Evolutionary conservation across 2,113 vertebrate species (phyloP).

Genomic region (Sturnus vulgaris): DNA sequence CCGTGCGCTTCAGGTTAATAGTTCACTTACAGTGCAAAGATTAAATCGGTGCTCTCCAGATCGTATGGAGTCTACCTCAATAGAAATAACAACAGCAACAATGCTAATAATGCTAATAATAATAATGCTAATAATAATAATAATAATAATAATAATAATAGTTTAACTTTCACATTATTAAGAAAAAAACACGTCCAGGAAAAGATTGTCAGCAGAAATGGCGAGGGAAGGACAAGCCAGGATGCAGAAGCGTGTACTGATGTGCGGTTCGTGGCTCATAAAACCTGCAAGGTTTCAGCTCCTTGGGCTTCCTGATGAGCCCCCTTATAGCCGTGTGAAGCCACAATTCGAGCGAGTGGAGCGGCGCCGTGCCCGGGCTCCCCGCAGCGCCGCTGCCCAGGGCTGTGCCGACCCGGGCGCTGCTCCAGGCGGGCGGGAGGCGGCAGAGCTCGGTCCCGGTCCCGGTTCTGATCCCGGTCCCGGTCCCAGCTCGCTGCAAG

Average conservation of each 20-base stretch:
- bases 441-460: background rate
- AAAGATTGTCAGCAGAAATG: background rate
- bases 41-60: background rate
- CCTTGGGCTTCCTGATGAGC: background rate
- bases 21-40: slow-evolving; percentile 18
- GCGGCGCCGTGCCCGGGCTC: rapidly evolving
- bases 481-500: rapidly evolving
- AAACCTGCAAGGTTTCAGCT: background rate
- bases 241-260: background rate
- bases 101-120: rapidly evolving
- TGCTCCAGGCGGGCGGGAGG: background rate
- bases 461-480: too few relatives aligned
- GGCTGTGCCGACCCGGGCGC: background rate
- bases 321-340: background rate
- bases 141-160: too few relatives aligned
- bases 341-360: rapidly evolving
- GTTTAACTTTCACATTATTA: background rate
- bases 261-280: rapidly evolving
- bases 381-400: background rate
- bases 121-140: background rate
- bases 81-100: background rate
- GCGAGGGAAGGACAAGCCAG: background rate
- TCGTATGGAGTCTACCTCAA: background rate
- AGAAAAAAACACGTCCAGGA: background rate
- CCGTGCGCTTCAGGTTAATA: slow-evolving; percentile 26